phyloP scores from a whole-genome alignment of 2,113 vertebrate species.

The Burhinus bistriatus region DNA sequence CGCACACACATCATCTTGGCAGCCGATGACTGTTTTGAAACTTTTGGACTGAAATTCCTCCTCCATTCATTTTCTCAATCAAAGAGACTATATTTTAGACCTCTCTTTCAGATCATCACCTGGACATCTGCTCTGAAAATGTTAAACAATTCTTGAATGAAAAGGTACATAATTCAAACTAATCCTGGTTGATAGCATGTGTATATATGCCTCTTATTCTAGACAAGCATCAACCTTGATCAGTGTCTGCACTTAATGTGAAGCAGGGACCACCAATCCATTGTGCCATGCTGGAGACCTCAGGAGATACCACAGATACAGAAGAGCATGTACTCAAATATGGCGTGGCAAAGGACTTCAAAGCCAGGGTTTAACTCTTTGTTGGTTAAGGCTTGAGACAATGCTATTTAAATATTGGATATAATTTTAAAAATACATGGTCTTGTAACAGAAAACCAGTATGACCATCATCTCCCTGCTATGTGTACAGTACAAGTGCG shows the following conservation, averaged over 20 bases:
- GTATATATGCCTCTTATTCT: not conserved
- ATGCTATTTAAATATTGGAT: not conserved
- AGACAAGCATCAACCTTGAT: not conserved
- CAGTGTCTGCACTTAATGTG: not conserved
- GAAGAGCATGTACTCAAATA: not conserved
- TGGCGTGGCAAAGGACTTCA: not conserved
- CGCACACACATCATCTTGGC: rapidly evolving
- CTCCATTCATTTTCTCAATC: not conserved
- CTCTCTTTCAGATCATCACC: not conserved
- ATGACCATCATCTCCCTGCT: not conserved
- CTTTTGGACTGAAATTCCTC: not conserved
- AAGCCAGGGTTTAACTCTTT: not conserved
- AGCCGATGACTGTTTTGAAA: not conserved
- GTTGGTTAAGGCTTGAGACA: not conserved
- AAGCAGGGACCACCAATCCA: not conserved
- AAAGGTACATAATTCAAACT: not conserved
- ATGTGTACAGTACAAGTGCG: not conserved
- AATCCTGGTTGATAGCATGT: not conserved
- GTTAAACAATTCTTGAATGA: not conserved
- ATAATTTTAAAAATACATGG: not conserved
- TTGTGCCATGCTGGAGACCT: not conserved
- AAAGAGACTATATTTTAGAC: not conserved
- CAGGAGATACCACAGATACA: not conserved
- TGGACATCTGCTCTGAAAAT: not conserved
- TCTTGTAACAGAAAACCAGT: not conserved